Evolutionary conservation across 2,113 vertebrate genomes (phyloP), one percentile per base, ranked within the genome.

Genomic region (Burhinus oedicnemus): DNA sequence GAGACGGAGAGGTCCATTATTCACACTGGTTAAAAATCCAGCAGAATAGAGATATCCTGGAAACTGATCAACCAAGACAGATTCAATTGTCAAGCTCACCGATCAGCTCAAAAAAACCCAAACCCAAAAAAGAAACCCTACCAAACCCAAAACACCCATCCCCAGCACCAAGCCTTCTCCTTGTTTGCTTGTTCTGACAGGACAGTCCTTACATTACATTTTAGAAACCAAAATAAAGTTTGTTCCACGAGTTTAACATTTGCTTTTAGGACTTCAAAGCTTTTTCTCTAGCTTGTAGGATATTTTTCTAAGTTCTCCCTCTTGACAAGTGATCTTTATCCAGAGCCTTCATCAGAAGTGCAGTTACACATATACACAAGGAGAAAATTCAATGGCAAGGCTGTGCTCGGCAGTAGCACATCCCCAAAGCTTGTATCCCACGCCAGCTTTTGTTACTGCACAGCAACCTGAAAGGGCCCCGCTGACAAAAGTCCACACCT

Each of bases 401-500:
- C 2, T 42, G 23, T 4, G 29, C 18, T 7, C 2, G 6, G 16
- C 60, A 12, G 17, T 1, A 30, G 54, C 82, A 42, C 34, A 29
- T 6, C 36, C 29, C 51, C 55, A 13, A 11, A 30, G 47, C 45
- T 8, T 16, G 34, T 4, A 8, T 14, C 75, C 62, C 30, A 19
- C 0, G 4, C n/a, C 54, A 30, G 61, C 8, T 2, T 3, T 2
- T 14, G 47, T 7, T 7, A n/a, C 47, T 10, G 40, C 27, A 16
- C 12, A 16, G 36, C 23, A 16, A 6, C 25, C 38, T 9, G 1
- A 36, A 15, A 34, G 26, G 32, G 44, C 51, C 25, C 7, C 1
- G 30, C 54, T 38, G 12, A 19, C 6, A 42, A 16, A 47, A 70
- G n/a, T 26, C 26, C 42, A 26, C 30, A 5, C 8, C 32, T 19